Evolutionary conservation across 2,888 invertebrate genomes (phyloP).

Genomic region (Eupithecia vulgata): DNA sequence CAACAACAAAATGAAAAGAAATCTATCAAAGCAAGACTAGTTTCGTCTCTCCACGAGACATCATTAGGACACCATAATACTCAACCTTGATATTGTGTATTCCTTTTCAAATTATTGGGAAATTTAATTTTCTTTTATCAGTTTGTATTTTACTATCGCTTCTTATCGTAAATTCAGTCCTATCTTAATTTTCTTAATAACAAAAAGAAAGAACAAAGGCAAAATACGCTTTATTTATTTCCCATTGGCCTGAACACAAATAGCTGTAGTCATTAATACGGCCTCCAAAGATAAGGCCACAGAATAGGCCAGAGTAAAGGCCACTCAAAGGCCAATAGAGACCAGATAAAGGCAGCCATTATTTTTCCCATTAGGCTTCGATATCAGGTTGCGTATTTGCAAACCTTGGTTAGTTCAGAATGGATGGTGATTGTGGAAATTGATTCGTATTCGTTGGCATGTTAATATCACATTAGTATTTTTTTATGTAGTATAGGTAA

Average conservation of each 20-base stretch:
- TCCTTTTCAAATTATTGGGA: no score
- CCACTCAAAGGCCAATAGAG: conserved; percentile 45
- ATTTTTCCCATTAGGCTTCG: conserved; percentile 49
- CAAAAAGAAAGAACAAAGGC: conserved; percentile 33
- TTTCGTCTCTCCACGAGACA: no score
- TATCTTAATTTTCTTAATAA: conserved; percentile 22
- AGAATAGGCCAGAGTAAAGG: conserved; percentile 29
- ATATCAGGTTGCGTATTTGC: conserved; percentile 36
- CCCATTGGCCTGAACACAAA: conserved; percentile 32
- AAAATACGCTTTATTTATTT: conserved; percentile 35
- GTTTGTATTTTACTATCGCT: conserved; percentile 1
- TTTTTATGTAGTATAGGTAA: no score
- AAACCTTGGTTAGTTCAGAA: conserved; percentile 7
- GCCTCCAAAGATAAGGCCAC: conserved; percentile 34
- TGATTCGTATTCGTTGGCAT: not conserved
- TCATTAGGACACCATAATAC: no score
- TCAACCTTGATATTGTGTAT: no score
- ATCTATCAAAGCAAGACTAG: no score
- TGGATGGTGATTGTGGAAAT: not conserved
- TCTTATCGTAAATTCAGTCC: conserved; percentile 16
- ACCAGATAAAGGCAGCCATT: conserved; percentile 46
- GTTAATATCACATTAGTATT: no score
- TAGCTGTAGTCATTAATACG: conserved; percentile 37
- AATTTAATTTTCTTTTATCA: no score
- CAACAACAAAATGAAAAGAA: no score